Evolutionary conservation across 2,113 vertebrate species (phyloP).

Genomic region (Seriola quinqueradiata): DNA sequence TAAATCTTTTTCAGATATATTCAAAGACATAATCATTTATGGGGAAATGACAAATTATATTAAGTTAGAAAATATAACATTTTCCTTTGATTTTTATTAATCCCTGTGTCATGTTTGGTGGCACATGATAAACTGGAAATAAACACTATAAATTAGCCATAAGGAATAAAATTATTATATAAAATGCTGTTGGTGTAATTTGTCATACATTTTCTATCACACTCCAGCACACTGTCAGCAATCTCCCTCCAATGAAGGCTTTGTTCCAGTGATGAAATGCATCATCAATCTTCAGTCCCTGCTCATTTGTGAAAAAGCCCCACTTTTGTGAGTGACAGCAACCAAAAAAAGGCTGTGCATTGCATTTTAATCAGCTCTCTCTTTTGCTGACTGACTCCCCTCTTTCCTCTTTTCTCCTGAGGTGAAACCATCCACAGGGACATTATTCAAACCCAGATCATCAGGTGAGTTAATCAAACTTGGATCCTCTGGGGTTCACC

Average conservation of each 20-base stretch:
- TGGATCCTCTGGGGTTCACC: constrained; percentile 45
- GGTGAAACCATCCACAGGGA: constrained; percentile 22
- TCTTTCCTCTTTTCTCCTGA: constrained; percentile 37
- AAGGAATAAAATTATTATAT: background rate
- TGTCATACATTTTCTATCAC: background rate
- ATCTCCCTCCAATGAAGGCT: constrained; percentile 28
- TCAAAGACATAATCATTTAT: background rate
- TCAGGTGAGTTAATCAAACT: constrained; percentile 72
- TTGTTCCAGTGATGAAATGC: constrained; percentile 25
- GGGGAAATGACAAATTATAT: background rate
- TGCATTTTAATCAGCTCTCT: constrained; percentile 58
- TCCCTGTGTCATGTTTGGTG: background rate
- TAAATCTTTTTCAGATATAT: background rate
- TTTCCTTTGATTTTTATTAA: background rate
- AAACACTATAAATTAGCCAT: background rate
- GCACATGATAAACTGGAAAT: background rate
- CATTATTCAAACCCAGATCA: constrained; percentile 70
- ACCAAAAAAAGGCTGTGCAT: constrained; percentile 38
- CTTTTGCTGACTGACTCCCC: constrained; percentile 34
- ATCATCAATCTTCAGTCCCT: constrained; percentile 44
- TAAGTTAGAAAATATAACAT: background rate
- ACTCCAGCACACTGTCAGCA: background rate
- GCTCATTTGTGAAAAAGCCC: constrained; percentile 52
- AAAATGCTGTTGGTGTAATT: background rate
- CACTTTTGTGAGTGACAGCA: constrained; percentile 58